A percentile compares a stretch with the other conserved stretches of the same genome.
phyloP scores from a whole-genome alignment of 2,797 vertebrate genomes.

The Propithecus perrieri region DNA sequence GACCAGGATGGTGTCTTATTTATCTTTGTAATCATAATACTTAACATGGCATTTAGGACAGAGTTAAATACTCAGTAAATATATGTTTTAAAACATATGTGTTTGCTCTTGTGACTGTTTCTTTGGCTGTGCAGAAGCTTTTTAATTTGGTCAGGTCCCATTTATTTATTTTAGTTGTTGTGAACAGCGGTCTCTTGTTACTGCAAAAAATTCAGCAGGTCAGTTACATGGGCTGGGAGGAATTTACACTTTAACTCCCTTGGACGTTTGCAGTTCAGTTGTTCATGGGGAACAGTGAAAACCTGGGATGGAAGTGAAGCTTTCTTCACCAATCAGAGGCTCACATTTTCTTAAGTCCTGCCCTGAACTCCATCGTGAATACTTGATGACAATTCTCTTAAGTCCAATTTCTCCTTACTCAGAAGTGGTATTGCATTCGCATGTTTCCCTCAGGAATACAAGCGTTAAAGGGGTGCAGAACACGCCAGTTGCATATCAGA shows the following conservation, averaged over 20 bases:
- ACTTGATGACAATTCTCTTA: not conserved
- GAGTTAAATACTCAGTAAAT: not conserved
- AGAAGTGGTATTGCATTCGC: not conserved
- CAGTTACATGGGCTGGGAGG: not conserved
- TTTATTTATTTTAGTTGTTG: too few species aligned
- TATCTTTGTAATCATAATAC: not conserved
- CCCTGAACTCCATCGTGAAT: not conserved
- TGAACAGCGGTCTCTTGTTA: too few species aligned
- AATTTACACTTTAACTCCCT: not conserved
- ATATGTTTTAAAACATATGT: not conserved
- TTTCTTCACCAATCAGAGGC: not conserved
- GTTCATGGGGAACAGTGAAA: not conserved
- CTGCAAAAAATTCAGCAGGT: not conserved
- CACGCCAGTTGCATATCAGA: rapidly evolving
- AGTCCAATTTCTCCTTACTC: not conserved
- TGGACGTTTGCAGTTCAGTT: not conserved
- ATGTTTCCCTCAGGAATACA: rapidly evolving
- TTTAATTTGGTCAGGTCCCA: too few species aligned
- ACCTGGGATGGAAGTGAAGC: not conserved
- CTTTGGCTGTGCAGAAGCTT: too few species aligned
- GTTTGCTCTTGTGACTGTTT: not conserved
- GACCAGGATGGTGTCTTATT: not conserved
- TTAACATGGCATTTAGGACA: not conserved
- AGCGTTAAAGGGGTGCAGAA: not conserved
- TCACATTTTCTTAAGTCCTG: not conserved